phyloP scores from a whole-genome alignment of 2,888 invertebrate species.

The Schrankia costaestrigalis region DNA sequence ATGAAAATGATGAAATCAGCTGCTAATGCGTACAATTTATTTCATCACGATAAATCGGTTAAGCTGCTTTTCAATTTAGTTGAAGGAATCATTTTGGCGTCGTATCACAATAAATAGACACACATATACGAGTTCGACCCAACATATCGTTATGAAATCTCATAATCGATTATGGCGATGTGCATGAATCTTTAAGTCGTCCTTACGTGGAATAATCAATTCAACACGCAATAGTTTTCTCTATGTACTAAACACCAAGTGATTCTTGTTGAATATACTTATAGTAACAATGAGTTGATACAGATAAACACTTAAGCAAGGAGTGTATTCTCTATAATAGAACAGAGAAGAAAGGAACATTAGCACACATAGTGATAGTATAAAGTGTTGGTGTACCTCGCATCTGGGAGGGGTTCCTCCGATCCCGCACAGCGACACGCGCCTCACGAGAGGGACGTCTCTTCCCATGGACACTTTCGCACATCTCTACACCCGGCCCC shows the following conservation, averaged over 20 bases:
- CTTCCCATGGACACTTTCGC: constrained; percentile 50
- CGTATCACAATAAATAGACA: constrained; percentile 25
- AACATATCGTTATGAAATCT: constrained; percentile 4
- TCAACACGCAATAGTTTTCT: too few relatives aligned
- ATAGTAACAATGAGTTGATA: constrained; percentile 8
- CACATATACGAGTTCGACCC: constrained; percentile 14
- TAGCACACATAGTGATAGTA: constrained; percentile 27
- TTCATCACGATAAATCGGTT: too few relatives aligned
- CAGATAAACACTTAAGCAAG: constrained; percentile 25
- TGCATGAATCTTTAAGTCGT: too few relatives aligned
- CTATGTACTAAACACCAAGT: constrained; percentile 27
- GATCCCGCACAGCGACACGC: constrained; percentile 54
- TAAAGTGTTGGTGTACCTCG: constrained; percentile 43
- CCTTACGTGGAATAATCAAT: too few relatives aligned
- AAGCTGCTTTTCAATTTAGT: too few relatives aligned
- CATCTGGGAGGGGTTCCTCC: constrained; percentile 43
- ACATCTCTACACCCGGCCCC: constrained; percentile 41
- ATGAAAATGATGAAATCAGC: too few relatives aligned
- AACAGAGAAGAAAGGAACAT: constrained; percentile 29
- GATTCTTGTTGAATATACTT: too few relatives aligned
- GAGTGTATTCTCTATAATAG: constrained; percentile 19
- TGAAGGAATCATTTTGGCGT: constrained; percentile 13
- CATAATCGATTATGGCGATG: too few relatives aligned
- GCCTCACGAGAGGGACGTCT: constrained; percentile 54
- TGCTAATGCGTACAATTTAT: too few relatives aligned